phyloP scores from a whole-genome alignment of 2,888 invertebrate genomes.

The Hyalella azteca region DNA sequence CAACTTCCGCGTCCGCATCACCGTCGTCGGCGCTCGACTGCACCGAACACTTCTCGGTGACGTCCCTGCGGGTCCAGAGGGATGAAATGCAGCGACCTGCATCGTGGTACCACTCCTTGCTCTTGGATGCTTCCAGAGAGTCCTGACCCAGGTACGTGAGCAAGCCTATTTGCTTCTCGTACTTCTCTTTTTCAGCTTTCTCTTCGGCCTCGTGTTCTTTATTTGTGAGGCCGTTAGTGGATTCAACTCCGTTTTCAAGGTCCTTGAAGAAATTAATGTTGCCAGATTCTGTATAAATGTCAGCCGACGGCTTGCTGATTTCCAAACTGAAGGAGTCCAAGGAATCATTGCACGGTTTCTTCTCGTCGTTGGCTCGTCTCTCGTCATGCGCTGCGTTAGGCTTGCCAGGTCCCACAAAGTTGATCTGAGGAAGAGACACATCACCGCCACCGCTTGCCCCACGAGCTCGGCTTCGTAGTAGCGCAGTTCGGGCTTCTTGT shows the following conservation, averaged over 20 bases:
- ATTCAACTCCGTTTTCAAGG: conserved; percentile 74
- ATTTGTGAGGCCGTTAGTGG: conserved; percentile 62
- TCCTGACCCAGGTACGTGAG: conserved; percentile 90
- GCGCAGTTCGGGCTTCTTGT: conserved; percentile 79
- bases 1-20: conserved; percentile 68
- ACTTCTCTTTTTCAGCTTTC: conserved; percentile 90
- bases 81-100: neutral
- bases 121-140: conserved; percentile 61
- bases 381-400: neutral
- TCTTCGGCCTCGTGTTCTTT: conserved; percentile 85
- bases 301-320: conserved; percentile 39
- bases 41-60: neutral
- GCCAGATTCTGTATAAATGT: conserved; percentile 60
- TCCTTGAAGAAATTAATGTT: conserved; percentile 89
- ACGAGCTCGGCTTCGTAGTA: conserved; percentile 73
- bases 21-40: conserved; percentile 63
- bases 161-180: conserved; percentile 96
- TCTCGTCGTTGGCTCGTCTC: neutral
- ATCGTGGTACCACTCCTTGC: conserved; percentile 60
- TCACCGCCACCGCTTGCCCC: conserved; percentile 63
- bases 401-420: neutral
- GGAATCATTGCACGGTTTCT: conserved; percentile 49
- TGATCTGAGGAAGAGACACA: neutral
- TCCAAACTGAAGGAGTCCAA: conserved; percentile 41
- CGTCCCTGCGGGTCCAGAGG: conserved; percentile 25